These are phyloP conservation scores for Poecile atricapillus DNA, from an alignment of 2,113 vertebrate genomes.

Conservation along the genomic window DNA sequence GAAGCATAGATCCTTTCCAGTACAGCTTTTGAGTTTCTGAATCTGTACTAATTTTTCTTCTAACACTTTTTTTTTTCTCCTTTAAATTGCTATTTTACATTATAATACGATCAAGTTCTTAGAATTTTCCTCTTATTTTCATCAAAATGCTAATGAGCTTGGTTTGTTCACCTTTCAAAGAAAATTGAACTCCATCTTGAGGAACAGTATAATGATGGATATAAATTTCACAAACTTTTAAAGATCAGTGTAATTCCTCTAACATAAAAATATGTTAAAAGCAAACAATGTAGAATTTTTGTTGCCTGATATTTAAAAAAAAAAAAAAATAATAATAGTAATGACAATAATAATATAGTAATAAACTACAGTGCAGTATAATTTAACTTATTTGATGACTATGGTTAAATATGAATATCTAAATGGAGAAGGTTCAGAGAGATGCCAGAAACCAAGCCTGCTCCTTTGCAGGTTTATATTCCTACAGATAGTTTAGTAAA, in stretches of 20 bases:
- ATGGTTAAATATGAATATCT: background rate
- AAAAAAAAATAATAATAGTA: too few relatives aligned
- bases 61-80: background rate
- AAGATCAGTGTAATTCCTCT: background rate
- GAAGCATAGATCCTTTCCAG: background rate
- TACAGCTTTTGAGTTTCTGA: background rate
- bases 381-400: background rate
- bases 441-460: background rate
- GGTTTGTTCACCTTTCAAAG: background rate
- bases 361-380: accelerated
- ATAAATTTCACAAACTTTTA: background rate
- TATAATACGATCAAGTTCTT: background rate
- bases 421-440: background rate
- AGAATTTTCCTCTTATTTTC: slow-evolving; percentile 14
- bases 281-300: background rate
- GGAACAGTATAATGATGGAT: background rate
- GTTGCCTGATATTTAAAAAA: background rate
- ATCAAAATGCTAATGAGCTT: slow-evolving; percentile 45
- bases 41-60: background rate
- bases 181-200: background rate
- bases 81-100: background rate
- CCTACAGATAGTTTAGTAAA: background rate
- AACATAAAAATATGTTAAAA: background rate
- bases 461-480: background rate
- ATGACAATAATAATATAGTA: background rate